Conservation (phyloP, 1,140 invertebrate species). For the Brachionus paranguensis region DNA sequence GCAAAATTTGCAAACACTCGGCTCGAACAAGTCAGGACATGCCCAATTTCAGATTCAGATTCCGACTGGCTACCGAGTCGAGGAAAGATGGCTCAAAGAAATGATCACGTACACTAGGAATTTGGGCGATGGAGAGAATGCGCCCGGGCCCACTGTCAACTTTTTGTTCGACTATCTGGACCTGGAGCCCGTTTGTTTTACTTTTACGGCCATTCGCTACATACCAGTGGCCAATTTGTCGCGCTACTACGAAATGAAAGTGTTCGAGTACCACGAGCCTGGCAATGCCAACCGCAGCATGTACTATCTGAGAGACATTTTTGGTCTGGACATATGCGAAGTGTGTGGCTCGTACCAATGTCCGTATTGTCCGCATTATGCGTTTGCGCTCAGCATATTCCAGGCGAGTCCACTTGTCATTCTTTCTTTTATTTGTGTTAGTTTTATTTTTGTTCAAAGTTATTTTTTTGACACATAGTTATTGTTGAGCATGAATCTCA, state of each 20-base stretch:
- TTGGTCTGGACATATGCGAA: slow-evolving; percentile 86
- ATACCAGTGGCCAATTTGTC: slow-evolving; percentile 93
- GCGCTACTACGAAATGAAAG: slow-evolving; percentile 74
- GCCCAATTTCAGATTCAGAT: slow-evolving; percentile 82
- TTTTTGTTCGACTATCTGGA: slow-evolving; percentile 35
- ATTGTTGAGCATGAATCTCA: neutral
- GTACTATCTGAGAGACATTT: slow-evolving; percentile 79
- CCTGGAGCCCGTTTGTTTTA: slow-evolving; percentile 73
- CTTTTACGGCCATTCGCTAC: slow-evolving; percentile 86
- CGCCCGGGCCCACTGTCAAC: neutral
- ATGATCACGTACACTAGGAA: neutral
- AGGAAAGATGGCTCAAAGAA: slow-evolving; percentile 27
- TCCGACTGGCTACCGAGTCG: slow-evolving; percentile 73
- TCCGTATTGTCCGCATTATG: slow-evolving; percentile 74
- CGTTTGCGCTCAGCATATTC: neutral
- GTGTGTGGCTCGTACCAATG: slow-evolving; percentile 97
- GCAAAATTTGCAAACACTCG: slow-evolving; percentile 64
- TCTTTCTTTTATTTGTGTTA: neutral
- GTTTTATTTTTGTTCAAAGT: neutral
- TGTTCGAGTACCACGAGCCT: slow-evolving; percentile 93
- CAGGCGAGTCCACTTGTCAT: neutral
- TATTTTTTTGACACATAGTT: neutral
- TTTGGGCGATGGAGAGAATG: slow-evolving; percentile 36
- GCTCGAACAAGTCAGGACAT: slow-evolving; percentile 74
- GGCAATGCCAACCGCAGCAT: slow-evolving; percentile 87